These are phyloP conservation scores for Mustelus asterias DNA, from an alignment of 2,113 vertebrate genomes.

Conservation along the genomic window DNA sequence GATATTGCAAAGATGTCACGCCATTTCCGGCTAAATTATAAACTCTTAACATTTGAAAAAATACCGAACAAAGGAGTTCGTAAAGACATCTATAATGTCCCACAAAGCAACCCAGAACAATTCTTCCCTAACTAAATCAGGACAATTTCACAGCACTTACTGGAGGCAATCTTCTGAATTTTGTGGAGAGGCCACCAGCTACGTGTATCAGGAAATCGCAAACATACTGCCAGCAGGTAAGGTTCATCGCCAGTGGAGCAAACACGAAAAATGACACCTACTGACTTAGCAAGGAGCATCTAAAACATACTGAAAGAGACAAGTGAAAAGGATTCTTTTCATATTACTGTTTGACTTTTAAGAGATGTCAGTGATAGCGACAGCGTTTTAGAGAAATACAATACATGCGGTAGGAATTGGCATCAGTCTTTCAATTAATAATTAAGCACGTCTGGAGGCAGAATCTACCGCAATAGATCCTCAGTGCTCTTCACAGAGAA, in stretches of 20 bases:
- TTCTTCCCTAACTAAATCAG: background rate
- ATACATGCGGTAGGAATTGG: background rate
- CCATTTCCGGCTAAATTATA: background rate
- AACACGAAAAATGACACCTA: background rate
- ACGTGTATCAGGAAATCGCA: background rate
- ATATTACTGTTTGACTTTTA: background rate
- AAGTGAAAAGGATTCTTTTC: background rate
- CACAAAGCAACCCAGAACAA: background rate
- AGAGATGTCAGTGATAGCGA: background rate
- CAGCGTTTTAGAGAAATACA: background rate
- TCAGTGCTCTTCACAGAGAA: background rate
- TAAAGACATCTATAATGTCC: background rate
- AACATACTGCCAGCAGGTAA: background rate
- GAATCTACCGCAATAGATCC: background rate
- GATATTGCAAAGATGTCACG: background rate
- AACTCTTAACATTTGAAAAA: background rate
- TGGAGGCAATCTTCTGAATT: background rate
- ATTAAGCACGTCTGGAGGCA: background rate
- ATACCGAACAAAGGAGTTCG: background rate
- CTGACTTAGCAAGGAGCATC: background rate
- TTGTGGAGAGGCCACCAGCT: background rate
- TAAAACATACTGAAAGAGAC: background rate
- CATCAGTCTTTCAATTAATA: background rate
- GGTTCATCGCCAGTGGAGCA: background rate
- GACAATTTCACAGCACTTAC: background rate